phyloP scores from a whole-genome alignment of 2,113 vertebrate genomes.

The Rhinogobius similis region DNA sequence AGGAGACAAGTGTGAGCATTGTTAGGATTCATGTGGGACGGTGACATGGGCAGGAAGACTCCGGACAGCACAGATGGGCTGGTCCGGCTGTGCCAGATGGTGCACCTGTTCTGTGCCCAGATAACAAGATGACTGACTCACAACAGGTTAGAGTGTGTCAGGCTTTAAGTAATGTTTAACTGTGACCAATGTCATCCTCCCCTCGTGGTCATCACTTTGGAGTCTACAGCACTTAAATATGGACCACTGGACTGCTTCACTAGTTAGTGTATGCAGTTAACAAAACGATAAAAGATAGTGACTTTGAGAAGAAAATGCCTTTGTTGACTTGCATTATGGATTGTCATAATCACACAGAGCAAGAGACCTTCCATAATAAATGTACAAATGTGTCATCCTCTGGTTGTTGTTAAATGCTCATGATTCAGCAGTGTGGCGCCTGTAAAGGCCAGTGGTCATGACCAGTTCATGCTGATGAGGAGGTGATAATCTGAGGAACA shows the following conservation, averaged over 20 bases:
- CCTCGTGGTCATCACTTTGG: background rate
- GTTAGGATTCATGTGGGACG: slow-evolving; percentile 22
- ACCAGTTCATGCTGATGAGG: background rate
- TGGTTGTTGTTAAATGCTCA: background rate
- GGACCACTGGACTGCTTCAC: background rate
- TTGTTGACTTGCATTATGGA: background rate
- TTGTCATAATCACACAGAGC: background rate
- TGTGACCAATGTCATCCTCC: slow-evolving; percentile 6
- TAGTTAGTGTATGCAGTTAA: no score
- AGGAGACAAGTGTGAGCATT: background rate
- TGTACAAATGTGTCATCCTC: background rate
- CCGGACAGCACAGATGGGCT: slow-evolving; percentile 34
- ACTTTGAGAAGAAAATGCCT: background rate
- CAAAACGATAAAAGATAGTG: background rate
- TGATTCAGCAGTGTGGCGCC: background rate
- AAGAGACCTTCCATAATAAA: background rate
- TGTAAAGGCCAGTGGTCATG: background rate
- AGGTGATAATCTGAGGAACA: background rate
- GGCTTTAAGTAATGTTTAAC: slow-evolving; percentile 21
- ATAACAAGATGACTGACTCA: slow-evolving; percentile 54
- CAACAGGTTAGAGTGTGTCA: slow-evolving; percentile 49
- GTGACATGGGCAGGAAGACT: slow-evolving; percentile 10
- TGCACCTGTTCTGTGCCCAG: slow-evolving; percentile 55
- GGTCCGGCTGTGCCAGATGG: slow-evolving; percentile 40
- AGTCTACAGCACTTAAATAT: background rate